Percentiles rank a stretch among this genome's conserved stretches.
Evolutionary conservation across 2,888 invertebrate genomes (phyloP).

Genomic region (Heliconius ethilla): DNA sequence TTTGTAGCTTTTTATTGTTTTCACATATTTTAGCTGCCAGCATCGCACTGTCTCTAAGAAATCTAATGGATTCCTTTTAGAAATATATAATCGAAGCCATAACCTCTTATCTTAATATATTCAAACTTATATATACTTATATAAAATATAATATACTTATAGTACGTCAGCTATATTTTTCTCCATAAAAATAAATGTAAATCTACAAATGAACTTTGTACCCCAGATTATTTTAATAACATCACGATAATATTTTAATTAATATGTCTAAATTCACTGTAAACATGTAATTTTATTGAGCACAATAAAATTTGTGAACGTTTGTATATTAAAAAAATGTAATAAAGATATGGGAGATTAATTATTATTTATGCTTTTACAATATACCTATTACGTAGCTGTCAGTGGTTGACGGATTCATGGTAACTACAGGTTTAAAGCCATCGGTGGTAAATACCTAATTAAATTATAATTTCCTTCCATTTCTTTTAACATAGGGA

Average conservation of each 20-base stretch:
- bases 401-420: too few relatives aligned
- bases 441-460: not conserved
- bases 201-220: conserved; percentile 33
- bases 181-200: conserved; percentile 5
- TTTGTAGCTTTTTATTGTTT: too few relatives aligned
- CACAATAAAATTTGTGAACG: conserved; percentile 25
- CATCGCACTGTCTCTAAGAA: not conserved
- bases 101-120: too few relatives aligned
- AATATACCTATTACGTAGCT: not conserved
- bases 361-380: not conserved
- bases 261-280: conserved; percentile 33
- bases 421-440: not conserved
- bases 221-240: conserved; percentile 24
- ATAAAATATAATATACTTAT: not conserved
- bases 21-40: not conserved
- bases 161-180: not conserved
- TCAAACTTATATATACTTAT: not conserved
- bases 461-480: not conserved
- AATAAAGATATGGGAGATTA: conserved; percentile 15
- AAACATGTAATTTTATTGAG: conserved; percentile 32
- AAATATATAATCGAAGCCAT: not conserved
- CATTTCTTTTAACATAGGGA: not conserved
- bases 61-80: not conserved
- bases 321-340: conserved; percentile 13
- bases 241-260: conserved; percentile 34